Evolutionary conservation across 1,140 invertebrate genomes (phyloP).

Genomic region (Cotesia typhae): DNA sequence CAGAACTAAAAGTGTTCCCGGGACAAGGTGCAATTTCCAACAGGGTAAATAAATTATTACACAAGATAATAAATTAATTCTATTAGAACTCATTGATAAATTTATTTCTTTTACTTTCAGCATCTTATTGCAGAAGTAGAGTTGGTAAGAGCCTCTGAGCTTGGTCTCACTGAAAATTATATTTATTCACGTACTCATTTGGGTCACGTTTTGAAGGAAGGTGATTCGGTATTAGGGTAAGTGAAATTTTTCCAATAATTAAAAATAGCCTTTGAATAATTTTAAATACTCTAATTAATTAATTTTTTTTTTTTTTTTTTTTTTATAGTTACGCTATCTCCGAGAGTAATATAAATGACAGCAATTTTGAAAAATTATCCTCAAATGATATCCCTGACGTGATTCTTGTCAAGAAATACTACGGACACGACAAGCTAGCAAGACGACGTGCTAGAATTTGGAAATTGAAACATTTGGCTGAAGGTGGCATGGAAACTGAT

Average conservation of each 20-base stretch:
- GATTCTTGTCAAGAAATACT: constrained; percentile 93
- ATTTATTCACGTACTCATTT: constrained; percentile 92
- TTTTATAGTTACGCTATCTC: constrained; percentile 81
- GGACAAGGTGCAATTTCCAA: constrained; percentile 87
- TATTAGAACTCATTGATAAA: not conserved
- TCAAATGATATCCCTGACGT: constrained; percentile 84
- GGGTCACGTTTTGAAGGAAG: constrained; percentile 91
- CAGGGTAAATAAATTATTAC: constrained; percentile 65
- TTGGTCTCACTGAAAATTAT: constrained; percentile 84
- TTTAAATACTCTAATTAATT: not conserved
- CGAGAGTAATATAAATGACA: constrained; percentile 91
- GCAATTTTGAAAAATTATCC: constrained; percentile 85
- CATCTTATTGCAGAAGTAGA: constrained; percentile 94
- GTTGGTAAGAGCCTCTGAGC: constrained; percentile 88
- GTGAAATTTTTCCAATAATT: not conserved
- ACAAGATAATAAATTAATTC: not conserved
- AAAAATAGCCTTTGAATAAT: constrained; percentile 23
- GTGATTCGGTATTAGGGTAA: constrained; percentile 92
- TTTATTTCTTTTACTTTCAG: constrained; percentile 59
- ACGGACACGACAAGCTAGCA: constrained; percentile 73
- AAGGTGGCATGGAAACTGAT: constrained; percentile 74
- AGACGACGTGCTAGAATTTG: constrained; percentile 83
- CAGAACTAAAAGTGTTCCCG: constrained; percentile 80
- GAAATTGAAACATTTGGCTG: constrained; percentile 89
- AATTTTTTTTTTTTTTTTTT: constrained; percentile 37